Percentiles rank a stretch among this genome's conserved stretches.
These are phyloP conservation scores for Nymphicus hollandicus DNA, from an alignment of 2,113 vertebrate genomes.

Conservation along the genomic window DNA sequence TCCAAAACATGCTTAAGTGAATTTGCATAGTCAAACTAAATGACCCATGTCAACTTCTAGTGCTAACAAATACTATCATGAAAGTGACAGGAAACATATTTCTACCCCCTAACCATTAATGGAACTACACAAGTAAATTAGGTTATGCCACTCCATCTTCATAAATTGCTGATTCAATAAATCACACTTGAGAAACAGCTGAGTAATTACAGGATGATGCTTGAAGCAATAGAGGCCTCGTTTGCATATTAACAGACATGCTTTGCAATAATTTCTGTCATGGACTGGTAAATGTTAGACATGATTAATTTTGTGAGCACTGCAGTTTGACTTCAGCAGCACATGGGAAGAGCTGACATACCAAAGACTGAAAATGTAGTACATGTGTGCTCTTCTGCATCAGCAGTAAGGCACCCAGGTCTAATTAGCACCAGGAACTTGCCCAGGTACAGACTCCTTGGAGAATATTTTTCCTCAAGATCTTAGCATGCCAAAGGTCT, in stretches of 20 bases:
- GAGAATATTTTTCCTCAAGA: not conserved
- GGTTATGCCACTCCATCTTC: constrained; percentile 59
- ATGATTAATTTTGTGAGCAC: constrained; percentile 59
- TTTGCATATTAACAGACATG: constrained; percentile 73
- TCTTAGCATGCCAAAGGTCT: not conserved
- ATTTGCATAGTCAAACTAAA: constrained; percentile 61
- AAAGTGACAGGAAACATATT: constrained; percentile 70
- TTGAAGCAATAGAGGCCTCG: constrained; percentile 45
- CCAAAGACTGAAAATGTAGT: not conserved
- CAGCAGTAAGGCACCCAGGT: not conserved
- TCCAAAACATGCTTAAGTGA: constrained; percentile 6
- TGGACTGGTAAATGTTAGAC: constrained; percentile 32
- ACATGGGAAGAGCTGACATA: not conserved
- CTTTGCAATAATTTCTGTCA: constrained; percentile 70
- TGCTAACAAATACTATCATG: constrained; percentile 48
- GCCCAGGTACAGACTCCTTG: not conserved
- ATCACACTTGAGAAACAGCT: constrained; percentile 70
- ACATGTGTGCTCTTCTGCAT: not conserved
- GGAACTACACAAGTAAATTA: constrained; percentile 76
- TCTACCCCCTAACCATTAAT: constrained; percentile 71
- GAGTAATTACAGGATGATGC: constrained; percentile 70
- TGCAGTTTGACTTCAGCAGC: constrained; percentile 31
- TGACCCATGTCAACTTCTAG: constrained; percentile 46
- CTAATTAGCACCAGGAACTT: not conserved
- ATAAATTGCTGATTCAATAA: constrained; percentile 76